Percentiles rank a stretch among this genome's conserved stretches.
These are phyloP conservation scores for Mellilla xanthometata DNA, from an alignment of 2,888 invertebrate species.

Conservation along the genomic window DNA sequence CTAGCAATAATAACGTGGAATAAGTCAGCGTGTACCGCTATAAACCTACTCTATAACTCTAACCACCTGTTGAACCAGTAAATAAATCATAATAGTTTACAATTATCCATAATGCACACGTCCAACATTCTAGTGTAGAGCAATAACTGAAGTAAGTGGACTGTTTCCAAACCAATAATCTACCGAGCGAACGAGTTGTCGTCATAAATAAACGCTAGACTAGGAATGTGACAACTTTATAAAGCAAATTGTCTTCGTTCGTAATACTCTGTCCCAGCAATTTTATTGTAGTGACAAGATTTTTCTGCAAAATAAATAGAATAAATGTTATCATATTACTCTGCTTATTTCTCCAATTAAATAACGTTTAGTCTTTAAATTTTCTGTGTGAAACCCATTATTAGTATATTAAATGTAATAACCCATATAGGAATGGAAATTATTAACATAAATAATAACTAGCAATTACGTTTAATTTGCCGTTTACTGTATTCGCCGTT, in stretches of 20 bases:
- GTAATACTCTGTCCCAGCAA: slow-evolving; percentile 19
- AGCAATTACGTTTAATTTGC: slow-evolving; percentile 21
- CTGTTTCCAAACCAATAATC: slow-evolving; percentile 28
- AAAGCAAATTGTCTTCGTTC: slow-evolving; percentile 22
- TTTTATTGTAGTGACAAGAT: slow-evolving; percentile 20
- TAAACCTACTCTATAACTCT: slow-evolving; percentile 1
- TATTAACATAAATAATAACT: slow-evolving; percentile 13
- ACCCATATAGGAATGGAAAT: slow-evolving; percentile 6
- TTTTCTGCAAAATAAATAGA: slow-evolving; percentile 12
- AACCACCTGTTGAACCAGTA: slow-evolving; percentile 11
- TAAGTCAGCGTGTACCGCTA: neutral
- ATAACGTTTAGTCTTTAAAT: slow-evolving; percentile 1
- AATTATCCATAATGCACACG: slow-evolving; percentile 16
- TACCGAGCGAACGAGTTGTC: slow-evolving; percentile 16
- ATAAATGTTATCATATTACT: slow-evolving; percentile 1
- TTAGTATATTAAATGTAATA: slow-evolving; percentile 1
- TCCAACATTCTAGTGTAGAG: slow-evolving; percentile 3
- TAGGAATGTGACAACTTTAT: slow-evolving; percentile 27
- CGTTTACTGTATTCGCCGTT: slow-evolving; percentile 25
- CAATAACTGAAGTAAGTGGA: slow-evolving; percentile 10
- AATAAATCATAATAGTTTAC: slow-evolving; percentile 14
- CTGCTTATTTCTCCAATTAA: neutral
- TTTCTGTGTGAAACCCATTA: slow-evolving; percentile 1
- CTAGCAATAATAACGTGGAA: neutral
- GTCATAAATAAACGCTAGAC: slow-evolving; percentile 20